Evolutionary conservation across 2,113 vertebrate genomes (phyloP).

Genomic region (Lepisosteus oculatus): DNA sequence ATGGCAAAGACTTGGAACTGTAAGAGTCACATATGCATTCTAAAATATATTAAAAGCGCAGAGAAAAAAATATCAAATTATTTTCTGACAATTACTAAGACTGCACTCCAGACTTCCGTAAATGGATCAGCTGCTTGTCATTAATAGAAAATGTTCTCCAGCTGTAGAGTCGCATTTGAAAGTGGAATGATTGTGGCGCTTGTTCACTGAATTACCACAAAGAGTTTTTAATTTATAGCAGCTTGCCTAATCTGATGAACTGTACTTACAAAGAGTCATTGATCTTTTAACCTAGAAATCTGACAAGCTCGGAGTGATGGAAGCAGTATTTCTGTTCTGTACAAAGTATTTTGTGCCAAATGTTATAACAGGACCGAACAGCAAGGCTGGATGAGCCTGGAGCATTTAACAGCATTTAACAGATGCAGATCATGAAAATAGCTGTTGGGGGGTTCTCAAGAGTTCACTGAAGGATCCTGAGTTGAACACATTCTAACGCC

Average conservation of each 20-base stretch:
- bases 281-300: slow-evolving; percentile 33
- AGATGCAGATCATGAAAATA: no score
- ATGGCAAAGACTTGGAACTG: no score
- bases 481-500: no score
- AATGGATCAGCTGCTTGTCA: slow-evolving; percentile 1
- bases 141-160: neutral
- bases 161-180: neutral
- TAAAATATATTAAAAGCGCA: neutral
- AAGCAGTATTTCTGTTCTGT: no score
- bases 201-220: neutral
- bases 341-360: no score
- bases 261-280: slow-evolving; percentile 55
- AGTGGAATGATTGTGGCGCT: neutral
- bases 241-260: slow-evolving; percentile 61
- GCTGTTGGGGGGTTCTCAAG: no score
- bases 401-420: no score
- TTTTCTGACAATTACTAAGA: slow-evolving; percentile 8
- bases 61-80: slow-evolving; percentile 15
- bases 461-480: no score
- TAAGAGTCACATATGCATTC: no score
- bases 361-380: no score
- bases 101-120: slow-evolving; percentile 1
- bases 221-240: slow-evolving; percentile 67
- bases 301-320: no score
- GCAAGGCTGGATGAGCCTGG: no score